A percentile compares a stretch with the other conserved stretches of the same genome.
phyloP scores from a whole-genome alignment of 2,113 vertebrate genomes.

The Aleadryas rufinucha region DNA sequence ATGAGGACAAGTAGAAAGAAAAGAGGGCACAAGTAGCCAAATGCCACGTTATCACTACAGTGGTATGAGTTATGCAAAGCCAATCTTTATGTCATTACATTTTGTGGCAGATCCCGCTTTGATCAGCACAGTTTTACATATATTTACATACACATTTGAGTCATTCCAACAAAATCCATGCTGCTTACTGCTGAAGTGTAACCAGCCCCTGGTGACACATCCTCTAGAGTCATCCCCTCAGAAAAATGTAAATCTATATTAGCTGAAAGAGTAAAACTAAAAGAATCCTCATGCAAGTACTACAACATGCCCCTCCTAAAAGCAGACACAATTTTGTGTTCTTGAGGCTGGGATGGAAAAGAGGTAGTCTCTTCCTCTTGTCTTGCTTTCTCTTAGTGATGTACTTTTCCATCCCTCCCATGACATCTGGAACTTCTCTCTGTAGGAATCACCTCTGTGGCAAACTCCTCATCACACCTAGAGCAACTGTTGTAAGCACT shows the following conservation, averaged over 20 bases:
- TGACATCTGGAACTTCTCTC: not conserved
- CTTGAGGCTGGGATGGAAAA: rapidly evolving
- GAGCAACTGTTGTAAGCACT: rapidly evolving
- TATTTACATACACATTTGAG: not conserved
- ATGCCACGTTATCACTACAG: rapidly evolving
- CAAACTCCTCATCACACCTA: not conserved
- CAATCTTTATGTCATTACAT: not conserved
- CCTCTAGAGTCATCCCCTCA: not conserved
- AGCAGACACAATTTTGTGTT: not conserved
- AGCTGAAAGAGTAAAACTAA: not conserved
- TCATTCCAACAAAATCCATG: not conserved
- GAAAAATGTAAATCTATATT: not conserved
- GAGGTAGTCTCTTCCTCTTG: not conserved
- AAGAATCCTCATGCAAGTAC: not conserved
- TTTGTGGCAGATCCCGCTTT: not conserved
- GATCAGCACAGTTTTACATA: not conserved
- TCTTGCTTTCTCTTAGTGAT: too few species aligned
- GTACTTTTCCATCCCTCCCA: not conserved
- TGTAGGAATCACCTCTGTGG: rapidly evolving
- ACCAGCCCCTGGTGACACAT: not conserved
- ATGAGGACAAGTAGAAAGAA: not conserved
- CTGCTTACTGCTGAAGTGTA: not conserved
- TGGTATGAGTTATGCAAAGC: not conserved
- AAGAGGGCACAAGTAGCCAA: not conserved
- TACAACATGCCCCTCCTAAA: not conserved